A percentile compares a stretch with the other conserved stretches of the same genome.
Conservation (phyloP, 2,888 invertebrate genomes). For the Sesia bembeciformis region DNA sequence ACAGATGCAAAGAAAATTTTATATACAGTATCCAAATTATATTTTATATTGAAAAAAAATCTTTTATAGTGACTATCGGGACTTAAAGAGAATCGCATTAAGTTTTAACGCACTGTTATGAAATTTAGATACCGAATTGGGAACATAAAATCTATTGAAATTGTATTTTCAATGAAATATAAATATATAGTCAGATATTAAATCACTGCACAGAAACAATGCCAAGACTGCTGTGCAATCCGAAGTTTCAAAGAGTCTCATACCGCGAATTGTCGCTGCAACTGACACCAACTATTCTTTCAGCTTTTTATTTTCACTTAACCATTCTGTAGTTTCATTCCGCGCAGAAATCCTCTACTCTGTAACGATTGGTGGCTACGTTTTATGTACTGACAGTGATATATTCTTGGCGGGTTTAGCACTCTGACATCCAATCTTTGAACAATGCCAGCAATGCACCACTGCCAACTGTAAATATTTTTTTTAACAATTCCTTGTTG, state of each 20-base stretch:
- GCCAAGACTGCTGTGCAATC: constrained; percentile 19
- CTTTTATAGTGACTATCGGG: no score
- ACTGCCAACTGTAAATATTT: not conserved
- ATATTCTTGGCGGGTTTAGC: constrained; percentile 27
- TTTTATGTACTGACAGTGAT: constrained; percentile 42
- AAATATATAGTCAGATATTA: no score
- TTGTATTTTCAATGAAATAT: no score
- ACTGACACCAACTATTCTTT: constrained; percentile 60
- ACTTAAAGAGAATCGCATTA: no score
- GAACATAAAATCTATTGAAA: no score
- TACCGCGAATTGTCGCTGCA: constrained; percentile 55
- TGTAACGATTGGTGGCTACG: constrained; percentile 27
- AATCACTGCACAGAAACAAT: constrained; percentile 13
- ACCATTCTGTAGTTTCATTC: constrained; percentile 53
- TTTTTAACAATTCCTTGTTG: constrained; percentile 21
- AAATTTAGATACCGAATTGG: no score
- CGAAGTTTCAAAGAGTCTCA: constrained; percentile 47
- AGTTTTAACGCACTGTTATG: no score
- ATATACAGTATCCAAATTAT: no score
- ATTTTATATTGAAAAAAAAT: no score
- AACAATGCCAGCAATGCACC: constrained; percentile 42
- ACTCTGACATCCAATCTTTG: constrained; percentile 27
- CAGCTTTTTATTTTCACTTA: constrained; percentile 45
- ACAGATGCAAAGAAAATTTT: no score
- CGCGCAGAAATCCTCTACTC: constrained; percentile 32